These are phyloP conservation scores for Puffinus mauretanicus DNA, from an alignment of 2,113 vertebrate genomes.

Conservation along the genomic window DNA sequence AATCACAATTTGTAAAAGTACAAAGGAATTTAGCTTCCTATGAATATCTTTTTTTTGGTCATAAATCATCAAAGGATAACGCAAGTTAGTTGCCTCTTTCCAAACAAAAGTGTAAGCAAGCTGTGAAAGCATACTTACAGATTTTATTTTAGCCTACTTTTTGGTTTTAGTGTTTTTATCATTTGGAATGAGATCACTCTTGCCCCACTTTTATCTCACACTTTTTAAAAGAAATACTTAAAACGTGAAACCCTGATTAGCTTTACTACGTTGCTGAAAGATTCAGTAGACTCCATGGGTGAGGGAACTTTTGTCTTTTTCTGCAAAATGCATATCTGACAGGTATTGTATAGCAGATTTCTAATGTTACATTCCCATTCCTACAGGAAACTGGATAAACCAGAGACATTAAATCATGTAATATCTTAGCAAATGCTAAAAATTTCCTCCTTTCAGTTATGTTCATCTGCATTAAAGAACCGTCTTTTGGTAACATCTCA, in stretches of 20 bases:
- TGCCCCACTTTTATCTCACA: neutral
- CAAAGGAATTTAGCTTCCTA: neutral
- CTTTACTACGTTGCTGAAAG: neutral
- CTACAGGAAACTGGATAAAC: neutral
- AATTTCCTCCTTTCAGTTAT: neutral
- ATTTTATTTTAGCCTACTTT: neutral
- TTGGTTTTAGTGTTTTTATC: neutral
- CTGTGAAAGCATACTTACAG: neutral
- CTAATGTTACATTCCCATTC: constrained; percentile 25
- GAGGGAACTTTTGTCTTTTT: neutral
- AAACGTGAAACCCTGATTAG: neutral
- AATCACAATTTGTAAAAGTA: neutral
- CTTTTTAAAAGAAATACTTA: neutral
- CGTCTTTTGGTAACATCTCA: neutral
- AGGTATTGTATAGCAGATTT: constrained; percentile 25
- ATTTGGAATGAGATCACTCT: neutral
- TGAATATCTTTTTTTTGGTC: neutral
- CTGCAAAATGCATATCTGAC: neutral
- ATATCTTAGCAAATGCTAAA: neutral
- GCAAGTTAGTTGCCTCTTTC: neutral
- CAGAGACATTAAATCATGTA: neutral
- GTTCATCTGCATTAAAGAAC: neutral
- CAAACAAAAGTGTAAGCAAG: neutral
- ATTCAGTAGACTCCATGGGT: neutral
- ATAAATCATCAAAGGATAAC: neutral